Evolutionary conservation across 2,113 vertebrate species (phyloP).

Genomic region (Triplophysa rosa): DNA sequence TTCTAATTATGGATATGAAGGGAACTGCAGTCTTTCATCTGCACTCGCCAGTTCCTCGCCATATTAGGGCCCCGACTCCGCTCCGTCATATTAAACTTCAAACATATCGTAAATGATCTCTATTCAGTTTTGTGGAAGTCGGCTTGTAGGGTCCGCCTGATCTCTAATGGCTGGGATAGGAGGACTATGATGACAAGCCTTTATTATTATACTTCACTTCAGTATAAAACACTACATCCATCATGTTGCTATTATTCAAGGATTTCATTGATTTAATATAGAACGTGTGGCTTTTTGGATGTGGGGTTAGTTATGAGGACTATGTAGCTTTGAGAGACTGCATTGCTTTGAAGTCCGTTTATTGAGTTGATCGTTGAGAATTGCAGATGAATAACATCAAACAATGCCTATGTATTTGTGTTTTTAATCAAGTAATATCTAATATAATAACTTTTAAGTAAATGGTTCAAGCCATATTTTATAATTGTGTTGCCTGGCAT

Average conservation of each 20-base stretch:
- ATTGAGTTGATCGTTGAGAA: background rate
- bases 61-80: conserved; percentile 19
- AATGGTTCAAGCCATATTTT: too few relatives aligned
- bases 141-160: background rate
- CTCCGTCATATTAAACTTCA: conserved; percentile 44
- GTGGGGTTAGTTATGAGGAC: background rate
- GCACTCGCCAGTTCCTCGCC: conserved; percentile 6
- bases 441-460: too few relatives aligned
- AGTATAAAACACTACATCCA: background rate
- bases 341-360: background rate
- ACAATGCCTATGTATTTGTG: too few relatives aligned
- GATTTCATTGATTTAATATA: background rate
- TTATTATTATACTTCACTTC: conserved; percentile 41
- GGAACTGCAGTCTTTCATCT: conserved; percentile 44
- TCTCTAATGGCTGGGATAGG: conserved; percentile 25
- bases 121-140: conserved; percentile 27
- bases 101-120: conserved; percentile 30
- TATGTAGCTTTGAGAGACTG: background rate
- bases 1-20: conserved; percentile 48
- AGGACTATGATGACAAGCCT: background rate
- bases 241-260: background rate
- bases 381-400: background rate
- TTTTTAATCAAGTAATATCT: too few relatives aligned
- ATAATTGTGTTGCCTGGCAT: too few relatives aligned
- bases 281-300: background rate